Evolutionary conservation across 2,888 invertebrate species (phyloP).

Genomic region (Drosophila cracens): DNA sequence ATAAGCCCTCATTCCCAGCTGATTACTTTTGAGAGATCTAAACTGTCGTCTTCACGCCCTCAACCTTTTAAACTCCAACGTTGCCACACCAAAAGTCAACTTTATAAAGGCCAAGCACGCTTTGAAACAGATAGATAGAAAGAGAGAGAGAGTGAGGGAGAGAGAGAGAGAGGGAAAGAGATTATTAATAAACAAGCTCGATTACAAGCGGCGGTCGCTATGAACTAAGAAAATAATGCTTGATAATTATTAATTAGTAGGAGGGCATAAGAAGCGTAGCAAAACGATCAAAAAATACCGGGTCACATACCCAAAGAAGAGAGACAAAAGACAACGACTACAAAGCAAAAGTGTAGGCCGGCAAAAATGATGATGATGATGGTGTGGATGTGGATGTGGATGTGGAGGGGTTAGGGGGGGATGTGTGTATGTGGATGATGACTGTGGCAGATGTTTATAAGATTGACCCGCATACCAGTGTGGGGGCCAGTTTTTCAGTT

Average conservation of each 20-base stretch:
- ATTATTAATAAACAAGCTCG: conserved; percentile 62
- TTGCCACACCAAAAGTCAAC: conserved; percentile 18
- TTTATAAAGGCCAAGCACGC: conserved; percentile 37
- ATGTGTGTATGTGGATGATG: conserved; percentile 33
- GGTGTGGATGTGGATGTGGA: conserved; percentile 9
- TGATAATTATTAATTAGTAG: conserved; percentile 75
- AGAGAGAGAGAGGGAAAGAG: background rate
- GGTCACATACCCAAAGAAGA: conserved; percentile 59
- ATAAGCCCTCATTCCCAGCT: background rate
- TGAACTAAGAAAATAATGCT: conserved; percentile 56
- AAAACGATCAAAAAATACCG: conserved; percentile 75
- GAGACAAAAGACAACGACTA: conserved; percentile 37
- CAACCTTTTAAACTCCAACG: conserved; percentile 24
- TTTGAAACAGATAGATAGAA: conserved; percentile 10
- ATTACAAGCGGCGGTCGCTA: conserved; percentile 51
- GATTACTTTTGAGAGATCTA: conserved; percentile 21
- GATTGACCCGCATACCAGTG: conserved; percentile 75
- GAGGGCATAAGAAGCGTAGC: conserved; percentile 74
- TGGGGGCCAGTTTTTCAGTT: conserved; percentile 45
- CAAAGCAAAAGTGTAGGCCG: conserved; percentile 51
- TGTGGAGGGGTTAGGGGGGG: background rate
- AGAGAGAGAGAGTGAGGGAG: background rate
- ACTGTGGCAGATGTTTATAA: conserved; percentile 58
- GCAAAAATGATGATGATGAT: conserved; percentile 28
- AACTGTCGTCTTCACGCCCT: conserved; percentile 16